A percentile compares a stretch with the other conserved stretches of the same genome.
Evolutionary conservation across 1,140 invertebrate genomes (phyloP).

Genomic region (Brachystomella parvula): DNA sequence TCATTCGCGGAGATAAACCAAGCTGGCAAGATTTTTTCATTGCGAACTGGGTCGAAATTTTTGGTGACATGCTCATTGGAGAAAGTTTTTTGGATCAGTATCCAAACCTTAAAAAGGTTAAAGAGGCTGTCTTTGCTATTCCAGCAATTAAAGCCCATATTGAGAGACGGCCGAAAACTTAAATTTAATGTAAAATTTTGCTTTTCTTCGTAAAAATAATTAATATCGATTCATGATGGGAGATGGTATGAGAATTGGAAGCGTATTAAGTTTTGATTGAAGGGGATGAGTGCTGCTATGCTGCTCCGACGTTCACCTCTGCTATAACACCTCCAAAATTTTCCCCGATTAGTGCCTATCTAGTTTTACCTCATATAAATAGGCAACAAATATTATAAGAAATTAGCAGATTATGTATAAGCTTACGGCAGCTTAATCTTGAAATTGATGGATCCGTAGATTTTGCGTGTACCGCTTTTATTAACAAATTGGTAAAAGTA

Average conservation of each 20-base stretch:
- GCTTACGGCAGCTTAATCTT: too few species aligned
- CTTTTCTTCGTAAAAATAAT: not conserved
- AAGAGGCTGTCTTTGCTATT: constrained; percentile 15
- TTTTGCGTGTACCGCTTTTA: too few species aligned
- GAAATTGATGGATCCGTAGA: too few species aligned
- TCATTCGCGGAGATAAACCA: not conserved
- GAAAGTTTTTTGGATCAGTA: constrained; percentile 10
- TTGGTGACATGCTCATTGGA: not conserved
- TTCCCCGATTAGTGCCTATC: not conserved
- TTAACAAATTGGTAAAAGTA: too few species aligned
- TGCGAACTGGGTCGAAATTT: constrained; percentile 5
- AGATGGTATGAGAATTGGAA: not conserved
- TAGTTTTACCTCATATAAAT: not conserved
- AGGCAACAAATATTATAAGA: not conserved
- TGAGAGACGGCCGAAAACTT: constrained; percentile 18
- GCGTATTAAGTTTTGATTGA: not conserved
- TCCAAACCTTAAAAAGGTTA: constrained; percentile 16
- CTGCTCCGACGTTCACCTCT: too few species aligned
- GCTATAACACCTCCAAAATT: not conserved
- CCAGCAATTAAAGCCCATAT: constrained; percentile 38
- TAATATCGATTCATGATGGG: not conserved
- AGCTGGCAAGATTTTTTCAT: not conserved
- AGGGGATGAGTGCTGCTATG: too few species aligned
- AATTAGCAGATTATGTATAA: too few species aligned
- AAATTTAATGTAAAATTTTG: not conserved